Base-by-base conservation (phyloP, 2,797 vertebrate species). In the Dallia pectoralis region DNA sequence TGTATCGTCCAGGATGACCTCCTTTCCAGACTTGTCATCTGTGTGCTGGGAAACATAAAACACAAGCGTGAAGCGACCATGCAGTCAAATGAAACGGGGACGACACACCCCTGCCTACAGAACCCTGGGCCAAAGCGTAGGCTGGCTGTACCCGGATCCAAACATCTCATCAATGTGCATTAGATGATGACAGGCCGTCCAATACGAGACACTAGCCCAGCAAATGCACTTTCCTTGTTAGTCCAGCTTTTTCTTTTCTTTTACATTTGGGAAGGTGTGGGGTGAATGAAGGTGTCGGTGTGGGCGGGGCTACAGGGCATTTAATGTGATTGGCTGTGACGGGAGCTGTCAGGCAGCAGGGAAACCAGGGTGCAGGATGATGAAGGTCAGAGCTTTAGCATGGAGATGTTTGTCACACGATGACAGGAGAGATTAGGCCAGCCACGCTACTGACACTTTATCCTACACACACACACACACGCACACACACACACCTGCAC, bases 1-100 rank as follows among this genome's bases (percentile, higher is more conserved):
- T 0, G 88, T 78, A 62, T 99, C 97, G 29, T 98, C 97, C 64
- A 99, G 93, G 79, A 98, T 92, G 30, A 77, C 87, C 77, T 99
- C 97, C 80, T 96, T 97, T 65, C 95, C 92, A 22, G 95, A 93
- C 87, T 95, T 97, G 67, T 98, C 97, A 22, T 99, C 97, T 25
- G 86, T 94, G 74, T 97, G 96, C 91, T 98, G 94, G 89, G 81
- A 81, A 92, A 19, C 7, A 47, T 18, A 25, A 47, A 53, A 84
- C 79, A 87, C 81, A 11, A 95, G 92, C 94, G 16, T 53, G 94
- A 51, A 2, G 77, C 27, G 2, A 53, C 27, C 48, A 11, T 9
- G n/a, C 22, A 14, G 22, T 59, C 11, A 59, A 59, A n/a, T 29
- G 16, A 12, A 29, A 48, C 44, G 48, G 15, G 14, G 11, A 14